These are phyloP conservation scores for Thamnophis sirtalis DNA, from an alignment of 2,113 vertebrate species.

Conservation along the genomic window DNA sequence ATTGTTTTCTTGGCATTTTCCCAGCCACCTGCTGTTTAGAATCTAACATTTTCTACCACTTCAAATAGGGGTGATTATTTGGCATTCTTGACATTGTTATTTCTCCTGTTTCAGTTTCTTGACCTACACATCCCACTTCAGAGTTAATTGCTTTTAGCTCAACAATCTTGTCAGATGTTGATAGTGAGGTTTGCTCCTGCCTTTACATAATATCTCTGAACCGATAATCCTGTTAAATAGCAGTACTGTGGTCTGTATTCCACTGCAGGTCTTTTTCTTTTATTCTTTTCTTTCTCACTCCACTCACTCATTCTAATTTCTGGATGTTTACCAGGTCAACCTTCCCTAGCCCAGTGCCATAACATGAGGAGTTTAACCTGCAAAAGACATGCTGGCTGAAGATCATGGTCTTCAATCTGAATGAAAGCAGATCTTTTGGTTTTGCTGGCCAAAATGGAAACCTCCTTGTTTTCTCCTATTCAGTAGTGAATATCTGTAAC, in stretches of 20 bases:
- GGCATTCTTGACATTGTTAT: slow-evolving; percentile 28
- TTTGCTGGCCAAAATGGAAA: background rate
- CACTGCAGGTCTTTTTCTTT: background rate
- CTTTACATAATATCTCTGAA: slow-evolving; percentile 17
- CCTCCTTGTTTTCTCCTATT: background rate
- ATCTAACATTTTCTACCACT: slow-evolving; percentile 7
- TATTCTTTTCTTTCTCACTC: background rate
- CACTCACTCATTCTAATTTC: background rate
- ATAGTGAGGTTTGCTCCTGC: background rate
- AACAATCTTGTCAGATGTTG: slow-evolving; percentile 24
- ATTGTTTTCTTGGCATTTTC: slow-evolving; percentile 28
- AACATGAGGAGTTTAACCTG: background rate
- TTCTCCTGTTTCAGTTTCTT: slow-evolving; percentile 26
- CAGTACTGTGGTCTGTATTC: background rate
- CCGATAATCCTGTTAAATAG: background rate
- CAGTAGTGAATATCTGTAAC: background rate
- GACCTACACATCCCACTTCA: slow-evolving; percentile 17
- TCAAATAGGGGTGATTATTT: slow-evolving; percentile 21
- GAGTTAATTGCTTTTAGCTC: slow-evolving; percentile 19
- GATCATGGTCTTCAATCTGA: background rate
- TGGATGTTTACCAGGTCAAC: background rate
- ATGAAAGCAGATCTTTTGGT: background rate
- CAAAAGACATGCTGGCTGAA: background rate
- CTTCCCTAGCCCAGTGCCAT: background rate
- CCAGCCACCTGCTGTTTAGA: slow-evolving; percentile 21